Base-by-base conservation (phyloP, 2,113 vertebrate genomes). In the Pterocles burchelli region DNA sequence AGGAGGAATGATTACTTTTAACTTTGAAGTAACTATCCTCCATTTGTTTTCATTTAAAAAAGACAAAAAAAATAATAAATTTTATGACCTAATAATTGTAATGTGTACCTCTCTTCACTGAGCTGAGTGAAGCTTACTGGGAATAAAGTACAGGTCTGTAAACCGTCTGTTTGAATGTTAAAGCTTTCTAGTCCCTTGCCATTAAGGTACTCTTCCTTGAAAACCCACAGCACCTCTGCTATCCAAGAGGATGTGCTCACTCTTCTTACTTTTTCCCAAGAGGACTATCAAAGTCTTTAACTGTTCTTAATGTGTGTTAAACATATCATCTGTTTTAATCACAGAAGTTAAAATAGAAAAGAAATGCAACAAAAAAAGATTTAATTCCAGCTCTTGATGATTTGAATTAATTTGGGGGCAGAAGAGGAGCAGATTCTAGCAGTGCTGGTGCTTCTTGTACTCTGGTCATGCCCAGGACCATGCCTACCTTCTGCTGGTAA, bases 381-480 rank as follows among this genome's bases (percentile, higher is more conserved):
- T 38, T 41, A 19, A 63, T 57, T 71, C 38, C 25, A 55, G 31
- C 31, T 82, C 66, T 63, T 33, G 33, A 51, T 2, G 1, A 20
- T 62, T 45, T 57, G 45, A 62, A 76, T 10, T 24, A 68, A 95
- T 61, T 34, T 38, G 15, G 18, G n/a, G 33, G 55, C 19, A 38
- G 6, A 58, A 51, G 48, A 66, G 8, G 17, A 93, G 54, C 2
- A 61, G 46, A 51, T 54, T 71, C 25, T 6, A 74, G 65, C 13
- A 91, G 61, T 51, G 38, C 26, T 24, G 28, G 58, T 59, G 45
- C 38, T 61, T 57, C n/a, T 72, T 34, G 5, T 3, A 10, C 16
- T 45, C 6, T 18, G 63, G 31, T 25, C 14, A 31, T 1, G 6
- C 33, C 43, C 0, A 2, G 51, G 28, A 61, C 25, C 33, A 14